Conservation (phyloP, 2,797 vertebrate species). For the Ptychobarbus kaznakovi region DNA sequence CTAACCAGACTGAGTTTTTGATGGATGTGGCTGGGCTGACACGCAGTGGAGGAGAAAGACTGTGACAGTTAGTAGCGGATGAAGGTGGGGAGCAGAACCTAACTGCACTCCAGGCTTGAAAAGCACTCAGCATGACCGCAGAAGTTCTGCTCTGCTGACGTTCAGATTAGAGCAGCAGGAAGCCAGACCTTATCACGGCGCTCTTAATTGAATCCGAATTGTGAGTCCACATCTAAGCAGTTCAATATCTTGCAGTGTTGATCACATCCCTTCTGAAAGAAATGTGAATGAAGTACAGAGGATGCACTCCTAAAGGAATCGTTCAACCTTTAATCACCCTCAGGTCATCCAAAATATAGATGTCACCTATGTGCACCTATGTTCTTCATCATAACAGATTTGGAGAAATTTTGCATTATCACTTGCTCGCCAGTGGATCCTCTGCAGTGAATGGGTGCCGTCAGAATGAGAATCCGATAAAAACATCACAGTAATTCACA, state of each 20-base stretch:
- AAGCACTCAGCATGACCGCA: conserved; percentile 29
- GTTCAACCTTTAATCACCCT: not conserved
- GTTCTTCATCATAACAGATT: not conserved
- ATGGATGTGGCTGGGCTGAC: conserved; percentile 39
- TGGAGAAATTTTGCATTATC: not conserved
- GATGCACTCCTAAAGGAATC: not conserved
- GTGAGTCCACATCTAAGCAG: conserved; percentile 23
- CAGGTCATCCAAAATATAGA: not conserved
- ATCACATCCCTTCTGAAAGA: not conserved
- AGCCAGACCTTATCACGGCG: conserved; percentile 24
- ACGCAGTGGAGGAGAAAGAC: not conserved
- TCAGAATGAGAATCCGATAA: not conserved
- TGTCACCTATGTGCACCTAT: no score
- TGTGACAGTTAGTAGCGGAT: conserved; percentile 17
- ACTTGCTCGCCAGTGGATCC: not conserved
- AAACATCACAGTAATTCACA: not conserved
- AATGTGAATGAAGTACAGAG: not conserved
- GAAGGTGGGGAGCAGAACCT: conserved; percentile 11
- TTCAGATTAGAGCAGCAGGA: conserved; percentile 50
- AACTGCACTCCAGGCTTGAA: conserved; percentile 1
- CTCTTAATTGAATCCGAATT: conserved; percentile 51
- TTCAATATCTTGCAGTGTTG: conserved; percentile 32
- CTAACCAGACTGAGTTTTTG: conserved; percentile 44
- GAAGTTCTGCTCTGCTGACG: conserved; percentile 33
- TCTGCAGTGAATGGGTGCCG: not conserved